phyloP scores from a whole-genome alignment of 2,113 vertebrate species.

The Cynocephalus volans region DNA sequence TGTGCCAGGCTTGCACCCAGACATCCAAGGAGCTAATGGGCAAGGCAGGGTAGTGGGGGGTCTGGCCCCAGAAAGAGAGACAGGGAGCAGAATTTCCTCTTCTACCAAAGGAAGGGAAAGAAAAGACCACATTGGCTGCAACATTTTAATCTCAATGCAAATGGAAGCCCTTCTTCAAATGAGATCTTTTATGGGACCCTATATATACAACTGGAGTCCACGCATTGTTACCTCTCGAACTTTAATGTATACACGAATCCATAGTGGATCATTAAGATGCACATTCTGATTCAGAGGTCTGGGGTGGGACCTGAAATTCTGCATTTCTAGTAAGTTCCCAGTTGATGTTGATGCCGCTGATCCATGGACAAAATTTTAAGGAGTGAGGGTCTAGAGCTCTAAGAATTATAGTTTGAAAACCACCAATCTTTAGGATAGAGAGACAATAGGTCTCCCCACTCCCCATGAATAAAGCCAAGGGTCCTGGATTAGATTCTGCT shows the following conservation, averaged over 20 bases:
- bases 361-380: not conserved
- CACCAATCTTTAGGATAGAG: not conserved
- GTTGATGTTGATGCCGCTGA: not conserved
- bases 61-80: not conserved
- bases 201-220: not conserved
- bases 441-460: not conserved
- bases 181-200: not conserved
- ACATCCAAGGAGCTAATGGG: not conserved
- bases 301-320: not conserved
- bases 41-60: not conserved
- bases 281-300: not conserved
- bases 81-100: not conserved
- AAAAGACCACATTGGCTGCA: not conserved
- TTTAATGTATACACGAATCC: not conserved
- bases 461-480: not conserved
- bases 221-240: not conserved
- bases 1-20: not conserved
- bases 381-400: not conserved
- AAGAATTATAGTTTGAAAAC: not conserved
- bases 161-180: not conserved
- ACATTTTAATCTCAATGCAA: constrained; percentile 5
- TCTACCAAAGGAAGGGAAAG: not conserved
- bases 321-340: not conserved
- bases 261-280: not conserved
- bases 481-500: not conserved